Conservation (phyloP, 2,888 invertebrate species). For the Agrilus cyanescens region DNA sequence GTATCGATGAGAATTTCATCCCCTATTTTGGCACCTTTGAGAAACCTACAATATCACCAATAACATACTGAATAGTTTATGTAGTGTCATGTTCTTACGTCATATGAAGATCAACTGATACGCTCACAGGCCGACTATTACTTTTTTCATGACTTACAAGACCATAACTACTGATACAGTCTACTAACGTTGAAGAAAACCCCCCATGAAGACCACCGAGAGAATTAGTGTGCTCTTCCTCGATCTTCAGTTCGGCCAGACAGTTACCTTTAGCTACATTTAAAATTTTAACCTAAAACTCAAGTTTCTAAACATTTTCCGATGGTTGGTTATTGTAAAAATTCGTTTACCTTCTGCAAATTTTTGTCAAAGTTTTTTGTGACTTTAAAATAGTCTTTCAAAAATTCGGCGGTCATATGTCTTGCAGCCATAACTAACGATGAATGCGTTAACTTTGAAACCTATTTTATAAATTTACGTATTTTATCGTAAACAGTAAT, state of each 20-base stretch:
- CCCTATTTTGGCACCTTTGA: constrained; percentile 64
- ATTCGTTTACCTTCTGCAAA: too few relatives aligned
- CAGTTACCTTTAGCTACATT: constrained; percentile 60
- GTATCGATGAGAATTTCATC: constrained; percentile 72
- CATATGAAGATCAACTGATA: constrained; percentile 73
- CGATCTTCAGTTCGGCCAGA: constrained; percentile 62
- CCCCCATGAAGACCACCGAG: constrained; percentile 75
- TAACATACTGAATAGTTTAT: constrained; percentile 7
- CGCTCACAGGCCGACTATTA: constrained; percentile 47
- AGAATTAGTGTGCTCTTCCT: constrained; percentile 61
- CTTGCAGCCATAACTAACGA: too few relatives aligned
- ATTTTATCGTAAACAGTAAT: too few relatives aligned
- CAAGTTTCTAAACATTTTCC: background rate
- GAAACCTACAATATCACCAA: constrained; percentile 47
- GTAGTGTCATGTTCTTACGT: constrained; percentile 43
- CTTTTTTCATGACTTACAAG: constrained; percentile 52
- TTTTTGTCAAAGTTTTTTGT: too few relatives aligned
- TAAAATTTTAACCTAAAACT: constrained; percentile 23
- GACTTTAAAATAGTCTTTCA: too few relatives aligned
- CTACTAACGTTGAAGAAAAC: constrained; percentile 68
- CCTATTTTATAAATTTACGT: too few relatives aligned
- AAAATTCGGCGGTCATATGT: too few relatives aligned
- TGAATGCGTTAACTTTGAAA: too few relatives aligned
- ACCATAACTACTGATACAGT: constrained; percentile 67
- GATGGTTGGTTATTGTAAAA: too few relatives aligned